Evolutionary conservation across 2,797 vertebrate genomes (phyloP), one percentile per base, ranked within the genome.

Genomic region (Phoeniculus purpureus): DNA sequence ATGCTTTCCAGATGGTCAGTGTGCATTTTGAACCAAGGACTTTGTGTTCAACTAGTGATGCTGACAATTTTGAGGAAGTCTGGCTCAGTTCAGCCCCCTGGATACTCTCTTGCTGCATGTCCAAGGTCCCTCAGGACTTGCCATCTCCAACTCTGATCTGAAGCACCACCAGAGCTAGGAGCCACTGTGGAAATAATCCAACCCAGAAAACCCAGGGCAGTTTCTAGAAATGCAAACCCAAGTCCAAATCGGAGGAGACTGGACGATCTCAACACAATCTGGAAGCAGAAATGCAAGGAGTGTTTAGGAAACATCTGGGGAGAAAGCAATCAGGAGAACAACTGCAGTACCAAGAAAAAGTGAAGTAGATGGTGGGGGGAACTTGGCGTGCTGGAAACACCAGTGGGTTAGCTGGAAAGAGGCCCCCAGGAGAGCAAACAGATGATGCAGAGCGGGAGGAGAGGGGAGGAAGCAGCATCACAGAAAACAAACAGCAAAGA

Each of bases 301-400:
- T 13, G 45, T 67, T 86, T 82, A 80, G 76, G 83, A 47, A 90
- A 82, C 65, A 61, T 78, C 6, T 58, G 68, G 68, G 72, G 25
- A 85, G 68, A 73, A 89, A 78, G 50, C 61, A 92, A 91, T 65
- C 62, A 85, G 75, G 61, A 65, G 18, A 78, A 90, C 32, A 73
- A 73, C 40, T 88, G 31, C 55, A 76, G 52, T 29, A 55, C 47
- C 2, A 27, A 61, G 13, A 23, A 51, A 58, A 62, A 61, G 52
- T 43, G 7, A 75, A 50, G 61, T 40, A 47, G 58, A 58, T 66
- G 54, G 58, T 15, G 19, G 29, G n/a, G n/a, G 20, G n/a, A 59
- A 14, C 22, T 14, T 14, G 29, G 18, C 47, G 55, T 64, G 34
- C 31, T 77, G 80, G 87, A 61, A 90, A 87, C 60, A 80, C 62